A percentile compares a stretch with the other conserved stretches of the same genome.
Conservation (phyloP, 2,113 vertebrate genomes). For the Halcyon senegalensis region DNA sequence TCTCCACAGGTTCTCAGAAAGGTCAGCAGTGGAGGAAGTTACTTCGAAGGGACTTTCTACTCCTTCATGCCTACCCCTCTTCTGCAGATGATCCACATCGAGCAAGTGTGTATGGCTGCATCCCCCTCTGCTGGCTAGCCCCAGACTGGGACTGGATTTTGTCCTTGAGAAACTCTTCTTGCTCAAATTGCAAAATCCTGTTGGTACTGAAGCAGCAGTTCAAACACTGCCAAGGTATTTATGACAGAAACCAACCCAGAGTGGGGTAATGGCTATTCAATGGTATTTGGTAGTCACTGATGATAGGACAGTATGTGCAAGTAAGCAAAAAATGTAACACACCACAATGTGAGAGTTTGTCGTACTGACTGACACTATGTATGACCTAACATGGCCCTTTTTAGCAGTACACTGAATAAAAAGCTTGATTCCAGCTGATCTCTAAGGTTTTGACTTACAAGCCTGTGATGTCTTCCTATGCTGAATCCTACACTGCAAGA, state of each 20-base stretch:
- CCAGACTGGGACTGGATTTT: background rate
- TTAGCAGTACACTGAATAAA: background rate
- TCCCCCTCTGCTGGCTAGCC: slow-evolving; percentile 54
- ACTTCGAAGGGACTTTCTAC: accelerated
- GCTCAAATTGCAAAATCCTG: background rate
- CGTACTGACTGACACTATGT: background rate
- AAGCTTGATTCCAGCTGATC: background rate
- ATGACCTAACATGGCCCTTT: background rate
- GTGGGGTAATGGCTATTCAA: background rate
- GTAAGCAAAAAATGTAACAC: background rate
- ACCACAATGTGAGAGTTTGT: accelerated
- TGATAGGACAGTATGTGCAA: background rate
- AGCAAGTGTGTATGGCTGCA: background rate
- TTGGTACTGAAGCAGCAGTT: background rate
- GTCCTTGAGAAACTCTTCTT: background rate
- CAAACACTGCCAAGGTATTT: background rate
- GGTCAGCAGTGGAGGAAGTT: background rate
- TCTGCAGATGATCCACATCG: background rate
- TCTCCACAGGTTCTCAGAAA: background rate
- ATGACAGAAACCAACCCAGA: background rate
- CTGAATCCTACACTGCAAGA: background rate
- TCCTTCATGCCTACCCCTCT: background rate
- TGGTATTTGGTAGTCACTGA: background rate
- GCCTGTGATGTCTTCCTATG: accelerated
- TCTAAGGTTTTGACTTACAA: background rate